Conservation (phyloP, 2,113 vertebrate genomes). For the Odontophorus gujanensis region DNA sequence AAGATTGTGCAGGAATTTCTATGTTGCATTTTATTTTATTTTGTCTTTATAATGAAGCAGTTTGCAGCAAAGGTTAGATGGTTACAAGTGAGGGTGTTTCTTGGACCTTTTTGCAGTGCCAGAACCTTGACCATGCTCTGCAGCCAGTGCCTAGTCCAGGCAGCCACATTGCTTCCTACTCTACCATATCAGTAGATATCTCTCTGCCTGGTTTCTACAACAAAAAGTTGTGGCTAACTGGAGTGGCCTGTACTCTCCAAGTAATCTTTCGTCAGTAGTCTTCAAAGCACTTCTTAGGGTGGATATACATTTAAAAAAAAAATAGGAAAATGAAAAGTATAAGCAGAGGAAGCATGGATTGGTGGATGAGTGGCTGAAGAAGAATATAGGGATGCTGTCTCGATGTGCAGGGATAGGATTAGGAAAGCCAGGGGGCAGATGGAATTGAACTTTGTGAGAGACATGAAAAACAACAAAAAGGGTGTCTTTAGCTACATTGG, state of each 20-base stretch:
- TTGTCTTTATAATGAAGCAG: background rate
- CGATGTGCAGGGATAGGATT: no score
- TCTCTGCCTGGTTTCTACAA: background rate
- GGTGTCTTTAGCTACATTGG: no score
- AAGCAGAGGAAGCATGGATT: no score
- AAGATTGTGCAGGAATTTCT: background rate
- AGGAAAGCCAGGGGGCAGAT: no score
- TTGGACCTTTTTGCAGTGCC: background rate
- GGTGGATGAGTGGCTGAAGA: no score
- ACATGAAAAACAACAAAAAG: no score
- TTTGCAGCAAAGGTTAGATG: background rate
- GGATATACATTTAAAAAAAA: no score
- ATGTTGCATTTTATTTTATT: background rate
- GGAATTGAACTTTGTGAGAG: no score
- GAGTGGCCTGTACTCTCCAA: background rate
- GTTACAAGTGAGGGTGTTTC: background rate
- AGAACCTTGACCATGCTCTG: background rate
- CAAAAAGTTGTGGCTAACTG: background rate
- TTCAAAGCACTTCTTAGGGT: background rate
- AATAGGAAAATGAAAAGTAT: no score
- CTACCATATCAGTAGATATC: background rate
- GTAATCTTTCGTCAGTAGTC: background rate
- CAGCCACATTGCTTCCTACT: background rate
- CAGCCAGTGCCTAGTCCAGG: background rate
- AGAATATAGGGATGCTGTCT: no score